Evolutionary conservation across 2,797 vertebrate genomes (phyloP).

Genomic region (Hirundo rustica): DNA sequence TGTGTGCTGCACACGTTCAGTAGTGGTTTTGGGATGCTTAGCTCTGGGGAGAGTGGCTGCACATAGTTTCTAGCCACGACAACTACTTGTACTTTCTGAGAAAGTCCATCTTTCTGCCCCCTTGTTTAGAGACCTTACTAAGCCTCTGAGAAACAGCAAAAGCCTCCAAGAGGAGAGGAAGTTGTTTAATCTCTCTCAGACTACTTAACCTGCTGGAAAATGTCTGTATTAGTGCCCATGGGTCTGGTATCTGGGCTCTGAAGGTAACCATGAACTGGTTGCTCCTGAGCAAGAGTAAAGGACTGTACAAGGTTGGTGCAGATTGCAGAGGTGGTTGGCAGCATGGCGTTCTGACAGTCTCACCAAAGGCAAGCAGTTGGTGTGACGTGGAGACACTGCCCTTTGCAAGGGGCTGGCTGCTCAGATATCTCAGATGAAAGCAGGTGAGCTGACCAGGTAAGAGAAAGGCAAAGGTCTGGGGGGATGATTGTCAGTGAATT

Average conservation of each 20-base stretch:
- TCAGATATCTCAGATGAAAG: neutral
- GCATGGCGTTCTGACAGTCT: neutral
- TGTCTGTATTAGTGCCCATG: neutral
- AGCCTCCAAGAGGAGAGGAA: neutral
- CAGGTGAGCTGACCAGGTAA: neutral
- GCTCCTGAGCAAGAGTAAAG: neutral
- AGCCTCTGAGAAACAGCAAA: neutral
- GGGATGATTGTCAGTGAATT: no score
- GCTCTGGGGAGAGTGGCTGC: neutral
- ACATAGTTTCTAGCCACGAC: neutral
- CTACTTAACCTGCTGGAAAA: neutral
- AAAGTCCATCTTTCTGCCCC: neutral
- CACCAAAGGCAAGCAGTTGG: neutral
- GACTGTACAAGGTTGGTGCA: neutral
- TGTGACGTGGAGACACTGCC: neutral
- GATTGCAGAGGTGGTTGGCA: neutral
- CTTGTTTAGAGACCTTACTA: neutral
- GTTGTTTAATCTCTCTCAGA: neutral
- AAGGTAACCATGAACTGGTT: neutral
- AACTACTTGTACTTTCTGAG: neutral
- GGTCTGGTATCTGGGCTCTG: neutral
- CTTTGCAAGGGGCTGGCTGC: neutral
- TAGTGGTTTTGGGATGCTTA: neutral
- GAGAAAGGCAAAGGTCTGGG: neutral
- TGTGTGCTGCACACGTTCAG: neutral